These are phyloP conservation scores for Myotis brandtii DNA, from an alignment of 2,113 vertebrate species.

Conservation along the genomic window DNA sequence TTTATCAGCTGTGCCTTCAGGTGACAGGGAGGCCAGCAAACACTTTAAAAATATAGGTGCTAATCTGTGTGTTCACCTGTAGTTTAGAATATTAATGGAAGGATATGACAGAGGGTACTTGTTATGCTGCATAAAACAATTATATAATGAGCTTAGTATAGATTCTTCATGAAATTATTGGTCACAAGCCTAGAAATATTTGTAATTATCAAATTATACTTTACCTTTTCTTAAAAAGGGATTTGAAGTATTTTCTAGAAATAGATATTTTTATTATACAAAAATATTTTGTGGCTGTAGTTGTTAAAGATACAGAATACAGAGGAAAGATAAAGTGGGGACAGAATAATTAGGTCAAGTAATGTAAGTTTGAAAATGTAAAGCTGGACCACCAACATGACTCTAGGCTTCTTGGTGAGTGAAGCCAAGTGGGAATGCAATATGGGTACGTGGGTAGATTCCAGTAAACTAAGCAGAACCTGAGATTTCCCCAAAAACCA, in stretches of 20 bases:
- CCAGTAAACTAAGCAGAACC: neutral
- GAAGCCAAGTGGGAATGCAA: neutral
- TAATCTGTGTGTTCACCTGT: constrained; percentile 44
- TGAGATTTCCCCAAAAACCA: neutral
- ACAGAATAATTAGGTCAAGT: neutral
- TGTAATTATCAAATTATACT: constrained; percentile 43
- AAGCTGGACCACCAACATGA: neutral
- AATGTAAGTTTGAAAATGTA: neutral
- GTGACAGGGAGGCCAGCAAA: constrained; percentile 44
- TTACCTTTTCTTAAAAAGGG: neutral
- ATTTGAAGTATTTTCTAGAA: constrained; percentile 40
- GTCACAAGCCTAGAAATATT: constrained; percentile 50
- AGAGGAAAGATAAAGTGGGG: neutral
- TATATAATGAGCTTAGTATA: constrained; percentile 27
- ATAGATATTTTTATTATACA: neutral
- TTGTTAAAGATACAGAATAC: neutral
- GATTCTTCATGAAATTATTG: constrained; percentile 22
- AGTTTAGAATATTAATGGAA: constrained; percentile 6
- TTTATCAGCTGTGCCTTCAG: constrained; percentile 26
- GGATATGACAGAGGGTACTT: neutral
- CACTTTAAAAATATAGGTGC: constrained; percentile 54
- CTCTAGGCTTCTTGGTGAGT: neutral
- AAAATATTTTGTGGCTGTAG: neutral
- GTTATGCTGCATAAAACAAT: neutral
- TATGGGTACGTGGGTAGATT: neutral